Base-by-base conservation (phyloP, 2,797 vertebrate genomes). In the Girardinus metallicus region DNA sequence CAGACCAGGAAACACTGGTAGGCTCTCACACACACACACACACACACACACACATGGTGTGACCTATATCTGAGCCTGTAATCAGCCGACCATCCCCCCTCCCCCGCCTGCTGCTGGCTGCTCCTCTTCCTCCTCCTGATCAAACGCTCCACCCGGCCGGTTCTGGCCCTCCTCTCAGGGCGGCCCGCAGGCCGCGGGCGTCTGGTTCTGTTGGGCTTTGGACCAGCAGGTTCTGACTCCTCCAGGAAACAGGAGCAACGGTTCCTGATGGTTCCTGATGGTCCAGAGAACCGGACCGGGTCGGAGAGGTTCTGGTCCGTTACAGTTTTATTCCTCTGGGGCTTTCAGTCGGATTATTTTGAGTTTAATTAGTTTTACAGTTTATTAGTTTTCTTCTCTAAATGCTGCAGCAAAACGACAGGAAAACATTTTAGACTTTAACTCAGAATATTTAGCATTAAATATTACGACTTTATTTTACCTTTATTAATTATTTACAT, bases 31-130 rank as follows among this genome's bases (percentile, higher is more conserved):
- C 43, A 44, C 43, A 11, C 43, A 43, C 43, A 39, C 23, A 78
- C 29, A 11, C 55, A n/a, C 77, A 66, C 76, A 85, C 51, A 76
- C 64, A 8, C 31, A 62, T 75, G 84, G 26, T 77, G 86, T 92
- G 91, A 94, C 92, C 89, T 86, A 91, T 87, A 93, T 92, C 92
- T 91, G 90, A 87, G 81, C 75, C 75, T 76, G 75, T 82, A 89
- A 86, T 89, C 88, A 90, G 80, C 31, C 76, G 82, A 80, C 77
- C 86, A 81, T 80, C 90, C 88, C 85, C 91, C 83, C 64, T 49
- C 66, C 46, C 73, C 80, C 74, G 51, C 70, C 77, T 72, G 60
- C 41, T 4, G 11, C 29, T 85, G 83, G 39, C 66, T 34, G 4
- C 74, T 83, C 78, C 80, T 84, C 76, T 88, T 83, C 78, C 76